Evolutionary conservation across 2,113 vertebrate genomes (phyloP).

Genomic region (Cynoglossus semilaevis): DNA sequence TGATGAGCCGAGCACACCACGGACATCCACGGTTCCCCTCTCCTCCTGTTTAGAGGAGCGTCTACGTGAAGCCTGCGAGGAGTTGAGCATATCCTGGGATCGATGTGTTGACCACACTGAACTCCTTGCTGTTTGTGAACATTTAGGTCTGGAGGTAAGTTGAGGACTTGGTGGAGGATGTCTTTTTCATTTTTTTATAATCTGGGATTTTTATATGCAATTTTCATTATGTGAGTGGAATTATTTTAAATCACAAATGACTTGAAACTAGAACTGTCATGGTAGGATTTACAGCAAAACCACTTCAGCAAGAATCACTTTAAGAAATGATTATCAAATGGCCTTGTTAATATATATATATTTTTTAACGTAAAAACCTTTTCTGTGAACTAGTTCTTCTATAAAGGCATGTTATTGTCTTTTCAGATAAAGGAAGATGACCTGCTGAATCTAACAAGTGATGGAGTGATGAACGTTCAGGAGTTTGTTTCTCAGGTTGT

Average conservation of each 20-base stretch:
- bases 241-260: too few relatives aligned
- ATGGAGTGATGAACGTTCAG: constrained; percentile 83
- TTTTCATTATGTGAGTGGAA: too few relatives aligned
- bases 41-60: constrained; percentile 82
- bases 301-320: too few relatives aligned
- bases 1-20: constrained; percentile 82
- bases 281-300: too few relatives aligned
- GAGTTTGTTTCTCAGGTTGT: constrained; percentile 85
- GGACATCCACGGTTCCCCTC: constrained; percentile 54
- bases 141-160: constrained; percentile 76
- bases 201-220: too few relatives aligned
- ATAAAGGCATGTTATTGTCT: background rate
- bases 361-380: background rate
- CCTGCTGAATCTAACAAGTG: constrained; percentile 75
- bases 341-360: background rate
- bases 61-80: constrained; percentile 83
- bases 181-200: background rate
- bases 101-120: constrained; percentile 79
- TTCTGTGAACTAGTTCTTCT: background rate
- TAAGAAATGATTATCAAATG: too few relatives aligned
- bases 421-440: constrained; percentile 80
- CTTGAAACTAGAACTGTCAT: too few relatives aligned
- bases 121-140: constrained; percentile 83
- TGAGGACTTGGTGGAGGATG: too few relatives aligned
- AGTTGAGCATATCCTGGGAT: constrained; percentile 80